Conservation (phyloP, 2,797 vertebrate genomes). For the Poeciliopsis turneri region DNA sequence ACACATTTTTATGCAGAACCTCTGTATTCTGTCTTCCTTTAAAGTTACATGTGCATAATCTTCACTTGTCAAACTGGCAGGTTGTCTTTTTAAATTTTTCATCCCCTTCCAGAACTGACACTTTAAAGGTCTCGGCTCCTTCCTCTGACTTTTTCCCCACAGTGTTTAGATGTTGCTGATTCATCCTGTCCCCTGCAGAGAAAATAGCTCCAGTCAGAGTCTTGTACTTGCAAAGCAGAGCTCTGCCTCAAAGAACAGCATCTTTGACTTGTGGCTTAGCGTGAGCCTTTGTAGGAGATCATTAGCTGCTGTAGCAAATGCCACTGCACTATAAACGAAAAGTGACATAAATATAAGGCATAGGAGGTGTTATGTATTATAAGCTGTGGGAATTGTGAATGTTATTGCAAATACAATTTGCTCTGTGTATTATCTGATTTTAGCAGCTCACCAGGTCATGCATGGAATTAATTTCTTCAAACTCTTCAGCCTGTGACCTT, state of each 20-base stretch:
- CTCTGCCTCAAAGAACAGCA: constrained; percentile 43
- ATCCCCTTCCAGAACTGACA: constrained; percentile 37
- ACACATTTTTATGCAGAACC: constrained; percentile 38
- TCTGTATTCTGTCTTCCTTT: constrained; percentile 35
- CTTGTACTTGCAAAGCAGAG: constrained; percentile 55
- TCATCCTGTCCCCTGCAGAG: constrained; percentile 57
- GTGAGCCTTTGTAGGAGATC: constrained; percentile 56
- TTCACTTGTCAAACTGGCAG: constrained; percentile 58
- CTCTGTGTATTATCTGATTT: neutral
- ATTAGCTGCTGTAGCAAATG: constrained; percentile 48
- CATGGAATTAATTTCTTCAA: constrained; percentile 32
- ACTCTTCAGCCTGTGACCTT: constrained; percentile 38
- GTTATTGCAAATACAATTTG: constrained; percentile 18
- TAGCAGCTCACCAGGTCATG: neutral
- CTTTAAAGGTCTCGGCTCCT: constrained; percentile 59
- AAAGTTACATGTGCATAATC: constrained; percentile 62
- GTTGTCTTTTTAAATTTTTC: constrained; percentile 26
- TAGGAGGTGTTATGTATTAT: neutral
- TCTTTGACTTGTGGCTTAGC: constrained; percentile 53
- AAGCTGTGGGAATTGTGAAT: neutral
- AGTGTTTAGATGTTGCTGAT: constrained; percentile 61
- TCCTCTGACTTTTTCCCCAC: constrained; percentile 43
- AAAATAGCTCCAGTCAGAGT: constrained; percentile 55
- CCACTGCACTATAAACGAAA: constrained; percentile 27
- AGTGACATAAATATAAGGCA: constrained; percentile 27